Base-by-base conservation (phyloP, 53 echinoderm and acorn worm species). In the Echinometra lucunter region DNA sequence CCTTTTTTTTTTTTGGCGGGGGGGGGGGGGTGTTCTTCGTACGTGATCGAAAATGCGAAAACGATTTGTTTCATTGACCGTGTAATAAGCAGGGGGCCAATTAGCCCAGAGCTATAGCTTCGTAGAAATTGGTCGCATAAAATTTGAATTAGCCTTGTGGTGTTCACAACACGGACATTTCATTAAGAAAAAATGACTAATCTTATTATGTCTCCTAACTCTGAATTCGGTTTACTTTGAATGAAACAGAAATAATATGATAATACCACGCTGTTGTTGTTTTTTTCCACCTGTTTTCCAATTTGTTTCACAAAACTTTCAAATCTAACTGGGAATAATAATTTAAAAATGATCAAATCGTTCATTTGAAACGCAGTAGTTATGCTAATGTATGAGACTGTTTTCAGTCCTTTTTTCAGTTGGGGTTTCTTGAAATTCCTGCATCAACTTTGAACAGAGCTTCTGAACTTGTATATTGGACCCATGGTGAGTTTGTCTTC, bases 41-140 rank as follows among this genome's bases (percentile, higher is more conserved):
- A 2, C 6, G 63, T 72, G 32, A 10, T 35, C 12, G n/a, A 72
- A 72, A 10, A 34, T 35, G 72, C 72, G 35, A 28, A 72, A 72
- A 28, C 72, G 15, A 34, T 72, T 72, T 35, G 72, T 72, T 72
- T 72, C 35, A 72, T 72, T 72, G 72, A 72, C 72, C 72, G 35
- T 72, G 35, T 72, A 72, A 72, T 72, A 35, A 35, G 53, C 4
- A 53, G 53, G 8, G 13, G 72, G 35, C 72, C 72, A 35, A 72
- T 13, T 72, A 3, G 72, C 35, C 35, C 35, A 1, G 10, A 8
- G 10, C 72, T 13, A n/a, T n/a, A 72, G 16, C 35, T 72, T 35
- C 13, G 35, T 72, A 34, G 28, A 13, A 35, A 72, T 15, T 34
- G 13, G 34, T 72, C 32, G 10, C 72, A 28, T 72, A 9, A 72